These are phyloP conservation scores for Patella ulyssiponensis DNA, from an alignment of 2,888 invertebrate genomes.

Conservation along the genomic window DNA sequence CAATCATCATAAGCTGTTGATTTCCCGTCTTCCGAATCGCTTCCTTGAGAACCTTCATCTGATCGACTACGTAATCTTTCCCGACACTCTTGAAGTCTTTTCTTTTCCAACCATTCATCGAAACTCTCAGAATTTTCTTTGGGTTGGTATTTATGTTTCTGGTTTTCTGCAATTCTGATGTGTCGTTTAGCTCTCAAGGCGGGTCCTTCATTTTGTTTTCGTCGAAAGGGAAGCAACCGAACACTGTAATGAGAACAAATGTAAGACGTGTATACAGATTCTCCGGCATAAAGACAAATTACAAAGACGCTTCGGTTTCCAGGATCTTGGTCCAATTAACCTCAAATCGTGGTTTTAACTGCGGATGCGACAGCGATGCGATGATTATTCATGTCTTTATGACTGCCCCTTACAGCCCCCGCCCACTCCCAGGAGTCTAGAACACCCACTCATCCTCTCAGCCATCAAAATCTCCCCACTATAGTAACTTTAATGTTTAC, in stretches of 20 bases:
- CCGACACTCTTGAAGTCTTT: conserved; percentile 37
- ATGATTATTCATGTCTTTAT: too few relatives aligned
- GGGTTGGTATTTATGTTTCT: conserved; percentile 22
- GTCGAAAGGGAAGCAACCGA: conserved; percentile 23
- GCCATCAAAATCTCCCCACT: neutral
- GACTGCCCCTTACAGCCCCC: neutral
- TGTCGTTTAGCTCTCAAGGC: conserved; percentile 31
- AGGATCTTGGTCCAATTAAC: too few relatives aligned
- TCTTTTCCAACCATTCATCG: conserved; percentile 51
- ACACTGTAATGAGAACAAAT: conserved; percentile 18
- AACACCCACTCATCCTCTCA: conserved; percentile 14
- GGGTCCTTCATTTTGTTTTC: conserved; percentile 27
- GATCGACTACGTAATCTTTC: conserved; percentile 32
- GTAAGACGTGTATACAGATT: too few relatives aligned
- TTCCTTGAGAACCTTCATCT: conserved; percentile 33
- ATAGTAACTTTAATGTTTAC: too few relatives aligned
- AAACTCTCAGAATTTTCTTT: conserved; percentile 43
- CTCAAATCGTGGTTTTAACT: too few relatives aligned
- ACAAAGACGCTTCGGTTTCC: too few relatives aligned
- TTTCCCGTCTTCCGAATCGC: conserved; percentile 40
- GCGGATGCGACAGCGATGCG: too few relatives aligned
- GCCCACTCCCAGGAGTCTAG: neutral
- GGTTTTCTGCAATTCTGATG: conserved; percentile 31
- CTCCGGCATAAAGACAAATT: neutral
- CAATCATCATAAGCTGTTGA: conserved; percentile 44